Conservation (phyloP, 2,888 invertebrate species). For the Gymnocheta viridis region DNA sequence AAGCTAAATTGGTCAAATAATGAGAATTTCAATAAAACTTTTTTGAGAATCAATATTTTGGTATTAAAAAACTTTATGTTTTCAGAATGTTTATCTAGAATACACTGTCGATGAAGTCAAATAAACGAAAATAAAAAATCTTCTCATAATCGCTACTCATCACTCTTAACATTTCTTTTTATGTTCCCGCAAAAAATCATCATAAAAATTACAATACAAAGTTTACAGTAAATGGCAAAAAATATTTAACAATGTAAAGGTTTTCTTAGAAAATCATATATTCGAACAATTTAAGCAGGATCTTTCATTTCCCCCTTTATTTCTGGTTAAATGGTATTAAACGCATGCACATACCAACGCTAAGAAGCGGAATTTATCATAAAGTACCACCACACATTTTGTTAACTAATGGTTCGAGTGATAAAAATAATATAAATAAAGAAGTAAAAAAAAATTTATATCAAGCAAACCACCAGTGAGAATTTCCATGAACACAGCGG, state of each 20-base stretch:
- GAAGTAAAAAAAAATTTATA: not conserved
- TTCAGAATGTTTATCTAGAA: not conserved
- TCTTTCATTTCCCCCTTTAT: conserved; percentile 19
- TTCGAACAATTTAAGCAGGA: conserved; percentile 25
- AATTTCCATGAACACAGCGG: conserved; percentile 1
- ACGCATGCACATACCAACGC: conserved; percentile 7
- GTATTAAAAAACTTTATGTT: not conserved
- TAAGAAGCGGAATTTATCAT: not conserved
- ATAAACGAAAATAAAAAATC: conserved; percentile 52
- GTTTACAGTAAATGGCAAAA: not conserved
- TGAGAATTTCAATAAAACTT: no score
- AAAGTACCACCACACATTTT: conserved; percentile 40
- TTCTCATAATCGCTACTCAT: conserved; percentile 10
- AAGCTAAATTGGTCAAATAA: no score
- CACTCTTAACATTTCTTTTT: conserved; percentile 7
- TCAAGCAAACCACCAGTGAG: not conserved
- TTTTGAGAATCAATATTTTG: no score
- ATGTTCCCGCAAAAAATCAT: conserved; percentile 10
- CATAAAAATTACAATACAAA: conserved; percentile 53
- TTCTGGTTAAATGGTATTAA: conserved; percentile 23
- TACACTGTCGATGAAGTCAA: conserved; percentile 24
- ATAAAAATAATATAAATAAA: conserved; percentile 54
- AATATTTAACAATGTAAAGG: conserved; percentile 7
- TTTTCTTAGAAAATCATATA: not conserved
- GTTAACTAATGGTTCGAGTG: conserved; percentile 66